A percentile compares a stretch with the other conserved stretches of the same genome.
Conservation (phyloP, 2,797 vertebrate genomes). For the Meda fulgida region DNA sequence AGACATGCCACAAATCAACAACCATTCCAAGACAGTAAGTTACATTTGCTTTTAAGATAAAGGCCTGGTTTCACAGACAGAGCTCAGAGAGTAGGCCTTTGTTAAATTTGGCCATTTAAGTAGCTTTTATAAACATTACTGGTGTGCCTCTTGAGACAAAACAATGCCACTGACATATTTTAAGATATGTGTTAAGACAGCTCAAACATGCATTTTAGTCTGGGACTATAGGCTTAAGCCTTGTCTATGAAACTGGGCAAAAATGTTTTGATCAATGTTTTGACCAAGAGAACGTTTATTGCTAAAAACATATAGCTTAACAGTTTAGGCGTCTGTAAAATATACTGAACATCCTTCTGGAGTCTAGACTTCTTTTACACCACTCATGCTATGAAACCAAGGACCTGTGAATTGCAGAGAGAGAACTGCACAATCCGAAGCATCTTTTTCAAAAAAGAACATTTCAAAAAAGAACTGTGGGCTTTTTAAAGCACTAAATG, state of each 20-base stretch:
- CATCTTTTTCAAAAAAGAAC: neutral
- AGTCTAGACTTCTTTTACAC: neutral
- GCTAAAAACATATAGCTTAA: neutral
- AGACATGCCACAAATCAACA: constrained; percentile 8
- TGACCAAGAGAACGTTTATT: neutral
- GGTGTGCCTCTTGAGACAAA: too few species aligned
- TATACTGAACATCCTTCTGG: neutral
- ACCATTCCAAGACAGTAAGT: constrained; percentile 10
- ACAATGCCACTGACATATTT: too few species aligned
- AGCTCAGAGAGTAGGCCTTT: neutral
- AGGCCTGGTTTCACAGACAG: neutral
- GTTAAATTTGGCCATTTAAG: neutral
- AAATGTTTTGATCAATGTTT: too few species aligned
- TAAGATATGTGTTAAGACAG: too few species aligned
- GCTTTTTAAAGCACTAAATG: neutral
- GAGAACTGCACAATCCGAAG: neutral
- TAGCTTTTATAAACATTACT: neutral
- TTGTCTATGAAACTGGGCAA: too few species aligned
- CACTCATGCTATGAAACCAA: neutral
- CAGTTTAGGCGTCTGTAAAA: constrained; percentile 9
- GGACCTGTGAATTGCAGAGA: neutral
- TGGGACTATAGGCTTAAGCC: too few species aligned
- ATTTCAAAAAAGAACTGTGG: neutral
- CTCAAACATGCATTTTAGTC: too few species aligned
- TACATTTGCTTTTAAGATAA: neutral